Evolutionary conservation across 2,797 vertebrate genomes (phyloP).

Genomic region (Sparidentex hasta): DNA sequence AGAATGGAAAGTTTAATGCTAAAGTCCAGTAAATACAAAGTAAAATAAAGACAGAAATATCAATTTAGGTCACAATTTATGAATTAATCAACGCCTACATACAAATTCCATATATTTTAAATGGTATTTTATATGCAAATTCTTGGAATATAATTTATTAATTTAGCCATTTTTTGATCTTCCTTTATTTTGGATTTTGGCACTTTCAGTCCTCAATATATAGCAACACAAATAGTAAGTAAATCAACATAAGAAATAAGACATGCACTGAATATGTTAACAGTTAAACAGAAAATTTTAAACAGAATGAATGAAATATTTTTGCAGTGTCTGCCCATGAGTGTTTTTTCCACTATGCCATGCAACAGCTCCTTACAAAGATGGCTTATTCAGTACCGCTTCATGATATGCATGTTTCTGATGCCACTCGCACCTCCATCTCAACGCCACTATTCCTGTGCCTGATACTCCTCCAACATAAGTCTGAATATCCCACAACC

Average conservation of each 20-base stretch:
- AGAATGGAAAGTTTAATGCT: too few species aligned
- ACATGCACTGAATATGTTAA: background rate
- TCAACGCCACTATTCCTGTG: slow-evolving; percentile 63
- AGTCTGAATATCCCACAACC: slow-evolving; percentile 55
- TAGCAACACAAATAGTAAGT: background rate
- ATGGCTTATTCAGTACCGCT: slow-evolving; percentile 58
- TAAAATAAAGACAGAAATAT: too few species aligned
- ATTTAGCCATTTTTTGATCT: too few species aligned
- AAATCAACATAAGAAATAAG: background rate
- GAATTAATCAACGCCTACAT: too few species aligned
- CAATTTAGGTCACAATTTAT: too few species aligned
- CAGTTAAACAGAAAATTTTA: slow-evolving; percentile 3
- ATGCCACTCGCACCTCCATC: slow-evolving; percentile 71
- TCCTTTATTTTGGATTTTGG: too few species aligned
- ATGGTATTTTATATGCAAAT: too few species aligned
- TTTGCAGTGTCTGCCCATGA: slow-evolving; percentile 61
- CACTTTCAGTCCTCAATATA: too few species aligned
- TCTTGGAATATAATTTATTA: too few species aligned
- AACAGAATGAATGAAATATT: slow-evolving; percentile 38
- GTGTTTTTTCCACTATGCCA: slow-evolving; percentile 37
- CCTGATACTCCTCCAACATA: slow-evolving; percentile 62
- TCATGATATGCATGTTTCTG: slow-evolving; percentile 72
- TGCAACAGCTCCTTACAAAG: slow-evolving; percentile 65
- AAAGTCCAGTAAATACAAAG: too few species aligned
- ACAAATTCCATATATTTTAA: too few species aligned